These are phyloP conservation scores for Sesamia inferens DNA, from an alignment of 2,888 invertebrate species.

Conservation along the genomic window DNA sequence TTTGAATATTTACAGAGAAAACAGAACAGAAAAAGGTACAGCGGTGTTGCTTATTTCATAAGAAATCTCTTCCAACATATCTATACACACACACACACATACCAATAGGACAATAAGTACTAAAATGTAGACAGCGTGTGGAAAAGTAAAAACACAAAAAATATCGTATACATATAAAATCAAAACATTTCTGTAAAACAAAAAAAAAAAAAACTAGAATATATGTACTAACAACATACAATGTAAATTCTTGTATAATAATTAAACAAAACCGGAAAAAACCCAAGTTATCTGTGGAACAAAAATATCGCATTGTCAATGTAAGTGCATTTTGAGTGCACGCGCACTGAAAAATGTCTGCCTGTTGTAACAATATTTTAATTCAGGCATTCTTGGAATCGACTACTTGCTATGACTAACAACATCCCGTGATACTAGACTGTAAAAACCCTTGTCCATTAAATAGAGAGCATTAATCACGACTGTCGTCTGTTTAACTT, in stretches of 20 bases:
- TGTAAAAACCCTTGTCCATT: conserved; percentile 15
- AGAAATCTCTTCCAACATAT: too few relatives aligned
- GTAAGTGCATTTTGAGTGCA: conserved; percentile 48
- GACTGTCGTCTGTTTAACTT: neutral
- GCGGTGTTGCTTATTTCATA: too few relatives aligned
- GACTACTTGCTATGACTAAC: conserved; percentile 35
- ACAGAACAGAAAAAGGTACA: too few relatives aligned
- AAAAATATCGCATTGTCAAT: neutral
- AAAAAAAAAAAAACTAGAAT: too few relatives aligned
- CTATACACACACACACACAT: too few relatives aligned
- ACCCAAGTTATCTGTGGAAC: neutral
- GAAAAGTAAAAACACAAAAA: too few relatives aligned
- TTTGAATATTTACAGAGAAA: too few relatives aligned
- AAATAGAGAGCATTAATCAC: neutral
- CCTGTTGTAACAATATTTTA: conserved; percentile 13
- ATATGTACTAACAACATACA: too few relatives aligned
- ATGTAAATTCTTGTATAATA: neutral
- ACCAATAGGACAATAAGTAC: too few relatives aligned
- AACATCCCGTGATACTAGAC: conserved; percentile 23
- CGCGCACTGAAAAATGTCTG: conserved; percentile 11
- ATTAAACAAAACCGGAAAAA: neutral
- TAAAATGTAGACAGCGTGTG: too few relatives aligned
- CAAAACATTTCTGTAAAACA: too few relatives aligned
- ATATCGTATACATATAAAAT: too few relatives aligned
- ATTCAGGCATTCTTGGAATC: conserved; percentile 24